A percentile compares a stretch with the other conserved stretches of the same genome.
phyloP scores from a whole-genome alignment of 2,888 invertebrate genomes.

The Ophion slaviceki region DNA sequence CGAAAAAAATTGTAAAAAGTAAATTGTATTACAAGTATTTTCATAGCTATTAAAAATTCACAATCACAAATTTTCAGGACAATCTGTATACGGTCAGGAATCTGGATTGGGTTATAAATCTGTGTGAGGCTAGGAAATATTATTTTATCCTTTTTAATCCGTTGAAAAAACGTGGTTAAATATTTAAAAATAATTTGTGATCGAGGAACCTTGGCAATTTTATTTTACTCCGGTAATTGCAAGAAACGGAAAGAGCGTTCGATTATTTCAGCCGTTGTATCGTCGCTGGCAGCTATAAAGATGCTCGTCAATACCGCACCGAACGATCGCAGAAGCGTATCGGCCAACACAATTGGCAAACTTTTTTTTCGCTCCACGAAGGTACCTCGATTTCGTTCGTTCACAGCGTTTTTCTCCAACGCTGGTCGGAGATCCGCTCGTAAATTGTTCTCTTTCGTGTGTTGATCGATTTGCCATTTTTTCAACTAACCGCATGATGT shows the following conservation, averaged over 20 bases:
- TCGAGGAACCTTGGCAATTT: background rate
- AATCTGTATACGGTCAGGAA: too few relatives aligned
- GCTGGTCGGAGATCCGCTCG: constrained; percentile 16
- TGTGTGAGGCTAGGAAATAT: too few relatives aligned
- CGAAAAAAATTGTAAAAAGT: too few relatives aligned
- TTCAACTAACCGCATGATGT: background rate
- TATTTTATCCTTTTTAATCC: too few relatives aligned
- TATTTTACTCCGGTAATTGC: background rate
- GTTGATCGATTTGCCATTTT: constrained; percentile 17
- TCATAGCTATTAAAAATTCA: too few relatives aligned
- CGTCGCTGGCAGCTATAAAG: background rate
- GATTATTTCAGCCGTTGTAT: background rate
- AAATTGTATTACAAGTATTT: too few relatives aligned
- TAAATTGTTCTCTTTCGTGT: constrained; percentile 25
- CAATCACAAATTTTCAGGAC: too few relatives aligned
- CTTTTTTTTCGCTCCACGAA: background rate
- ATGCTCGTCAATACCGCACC: constrained; percentile 1
- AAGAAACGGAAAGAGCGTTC: background rate
- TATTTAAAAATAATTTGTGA: background rate
- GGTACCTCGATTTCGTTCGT: constrained; percentile 32
- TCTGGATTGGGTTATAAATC: too few relatives aligned
- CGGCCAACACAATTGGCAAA: constrained; percentile 28
- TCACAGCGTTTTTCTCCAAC: constrained; percentile 11
- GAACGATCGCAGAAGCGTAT: constrained; percentile 33
- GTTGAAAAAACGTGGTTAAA: too few relatives aligned